Conservation (phyloP, 2,797 vertebrate species). For the Gila robusta region DNA sequence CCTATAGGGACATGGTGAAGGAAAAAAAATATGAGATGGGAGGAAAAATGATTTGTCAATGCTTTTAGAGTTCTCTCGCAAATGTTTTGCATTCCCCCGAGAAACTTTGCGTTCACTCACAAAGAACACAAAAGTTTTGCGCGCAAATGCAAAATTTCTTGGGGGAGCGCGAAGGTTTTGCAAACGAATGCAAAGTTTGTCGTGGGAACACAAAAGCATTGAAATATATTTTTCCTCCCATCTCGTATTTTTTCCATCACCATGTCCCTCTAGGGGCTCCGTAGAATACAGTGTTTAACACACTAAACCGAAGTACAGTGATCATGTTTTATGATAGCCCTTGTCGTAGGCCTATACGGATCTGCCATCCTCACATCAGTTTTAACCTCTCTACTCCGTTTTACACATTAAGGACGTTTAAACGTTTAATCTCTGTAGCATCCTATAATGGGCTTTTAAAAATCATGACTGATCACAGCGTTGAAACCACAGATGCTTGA, state of each 20-base stretch:
- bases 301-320: background rate
- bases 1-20: too few relatives aligned
- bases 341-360: background rate
- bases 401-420: slow-evolving; percentile 52
- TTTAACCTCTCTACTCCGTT: slow-evolving; percentile 29
- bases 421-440: slow-evolving; percentile 53
- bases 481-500: slow-evolving; percentile 39
- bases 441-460: slow-evolving; percentile 53
- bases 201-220: background rate
- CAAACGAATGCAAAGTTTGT: background rate
- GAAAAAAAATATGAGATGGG: background rate
- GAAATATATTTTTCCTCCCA: background rate
- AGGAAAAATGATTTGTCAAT: background rate
- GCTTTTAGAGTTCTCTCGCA: background rate
- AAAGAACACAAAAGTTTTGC: too few relatives aligned
- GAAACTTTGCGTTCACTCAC: background rate
- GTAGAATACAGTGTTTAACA: background rate
- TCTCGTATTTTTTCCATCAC: background rate
- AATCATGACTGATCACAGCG: slow-evolving; percentile 30
- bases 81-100: background rate
- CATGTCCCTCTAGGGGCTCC: background rate
- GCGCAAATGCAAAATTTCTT: too few relatives aligned
- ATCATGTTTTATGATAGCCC: background rate
- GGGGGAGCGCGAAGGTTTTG: background rate
- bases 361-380: slow-evolving; percentile 3